Evolutionary conservation across 1,140 invertebrate genomes (phyloP).

Genomic region (Brachionus rotundiformis): DNA sequence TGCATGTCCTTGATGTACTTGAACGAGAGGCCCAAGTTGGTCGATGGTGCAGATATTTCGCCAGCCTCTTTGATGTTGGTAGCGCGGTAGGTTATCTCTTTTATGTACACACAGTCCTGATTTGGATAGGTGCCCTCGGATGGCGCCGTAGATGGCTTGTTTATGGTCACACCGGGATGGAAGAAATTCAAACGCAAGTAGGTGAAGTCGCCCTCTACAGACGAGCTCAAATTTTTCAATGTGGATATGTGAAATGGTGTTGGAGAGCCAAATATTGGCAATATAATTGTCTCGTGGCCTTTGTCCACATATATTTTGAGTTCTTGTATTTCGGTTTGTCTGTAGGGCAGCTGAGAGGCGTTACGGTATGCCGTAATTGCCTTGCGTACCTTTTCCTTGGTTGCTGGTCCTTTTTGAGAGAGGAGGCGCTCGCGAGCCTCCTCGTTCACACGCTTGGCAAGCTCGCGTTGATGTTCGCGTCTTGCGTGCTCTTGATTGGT

Average conservation of each 20-base stretch:
- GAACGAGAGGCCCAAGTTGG: constrained; percentile 93
- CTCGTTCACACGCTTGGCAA: constrained; percentile 85
- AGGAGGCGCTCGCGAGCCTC: constrained; percentile 85
- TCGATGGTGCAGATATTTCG: constrained; percentile 87
- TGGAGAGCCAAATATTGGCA: constrained; percentile 90
- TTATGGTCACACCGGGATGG: constrained; percentile 86
- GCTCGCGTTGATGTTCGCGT: constrained; percentile 91
- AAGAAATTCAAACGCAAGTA: constrained; percentile 98
- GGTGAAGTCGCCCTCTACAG: constrained; percentile 97
- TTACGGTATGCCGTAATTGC: constrained; percentile 93
- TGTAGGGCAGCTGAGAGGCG: constrained; percentile 79
- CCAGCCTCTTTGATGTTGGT: constrained; percentile 97
- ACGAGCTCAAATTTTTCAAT: constrained; percentile 97
- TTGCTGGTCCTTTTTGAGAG: constrained; percentile 74
- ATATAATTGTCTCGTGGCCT: constrained; percentile 93
- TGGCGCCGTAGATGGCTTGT: neutral
- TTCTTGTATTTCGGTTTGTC: constrained; percentile 87
- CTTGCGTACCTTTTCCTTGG: constrained; percentile 75
- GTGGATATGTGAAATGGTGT: constrained; percentile 98
- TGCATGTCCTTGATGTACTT: constrained; percentile 98
- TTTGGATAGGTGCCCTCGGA: constrained; percentile 41
- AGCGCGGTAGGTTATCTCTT: constrained; percentile 77
- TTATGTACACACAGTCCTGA: constrained; percentile 69
- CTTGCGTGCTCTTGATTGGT: constrained; percentile 94
- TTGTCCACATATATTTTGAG: constrained; percentile 93